These are phyloP conservation scores for Calephelis virginiensis DNA, from an alignment of 1,140 invertebrate genomes.

Conservation along the genomic window DNA sequence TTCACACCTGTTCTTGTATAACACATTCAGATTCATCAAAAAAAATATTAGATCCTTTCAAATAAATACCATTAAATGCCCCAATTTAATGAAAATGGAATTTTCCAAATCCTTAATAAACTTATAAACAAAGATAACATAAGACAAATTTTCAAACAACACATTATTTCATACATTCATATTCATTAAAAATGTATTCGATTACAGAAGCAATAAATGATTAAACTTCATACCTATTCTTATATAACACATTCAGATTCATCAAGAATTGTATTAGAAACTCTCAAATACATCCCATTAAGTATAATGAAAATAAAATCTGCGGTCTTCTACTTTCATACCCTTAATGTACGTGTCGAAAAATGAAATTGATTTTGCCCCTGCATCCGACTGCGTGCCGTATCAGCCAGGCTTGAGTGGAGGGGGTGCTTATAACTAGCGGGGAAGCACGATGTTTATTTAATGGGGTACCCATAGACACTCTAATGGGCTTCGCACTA, in stretches of 20 bases:
- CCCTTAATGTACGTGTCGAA: conserved; percentile 73
- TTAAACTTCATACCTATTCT: background rate
- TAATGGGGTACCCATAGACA: conserved; percentile 71
- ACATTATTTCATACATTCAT: no score
- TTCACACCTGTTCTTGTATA: background rate
- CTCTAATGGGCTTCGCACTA: conserved; percentile 64
- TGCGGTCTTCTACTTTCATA: conserved; percentile 55
- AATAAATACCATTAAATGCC: conserved; percentile 14
- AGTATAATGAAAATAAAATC: conserved; percentile 24
- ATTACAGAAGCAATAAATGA: no score
- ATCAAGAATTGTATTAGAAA: conserved; percentile 12
- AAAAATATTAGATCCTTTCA: conserved; percentile 1
- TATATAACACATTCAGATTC: background rate
- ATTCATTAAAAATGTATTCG: no score
- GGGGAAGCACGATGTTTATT: conserved; percentile 71
- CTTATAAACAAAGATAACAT: no score
- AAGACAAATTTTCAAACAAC: no score
- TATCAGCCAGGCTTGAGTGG: conserved; percentile 67
- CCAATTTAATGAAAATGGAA: no score
- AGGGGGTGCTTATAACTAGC: conserved; percentile 73
- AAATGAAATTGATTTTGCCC: conserved; percentile 76
- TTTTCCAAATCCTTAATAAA: no score
- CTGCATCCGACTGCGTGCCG: conserved; percentile 70
- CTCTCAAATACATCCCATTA: conserved; percentile 19
- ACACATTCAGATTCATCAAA: background rate